Base-by-base conservation (phyloP, 2,888 invertebrate species). In the Drosophila testacea region DNA sequence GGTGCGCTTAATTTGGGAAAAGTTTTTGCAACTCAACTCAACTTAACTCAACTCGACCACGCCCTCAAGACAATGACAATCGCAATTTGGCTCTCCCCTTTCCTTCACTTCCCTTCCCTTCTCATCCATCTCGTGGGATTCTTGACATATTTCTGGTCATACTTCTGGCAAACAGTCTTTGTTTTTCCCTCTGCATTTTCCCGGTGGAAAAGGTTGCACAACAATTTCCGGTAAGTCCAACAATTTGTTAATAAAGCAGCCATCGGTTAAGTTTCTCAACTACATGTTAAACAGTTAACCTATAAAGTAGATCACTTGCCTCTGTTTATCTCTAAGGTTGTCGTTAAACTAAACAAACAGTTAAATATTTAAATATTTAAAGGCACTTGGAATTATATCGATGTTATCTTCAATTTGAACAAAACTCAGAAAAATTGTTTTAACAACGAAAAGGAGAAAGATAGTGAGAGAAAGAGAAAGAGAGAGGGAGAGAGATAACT, bases 1-100 rank as follows among this genome's bases (percentile, higher is more conserved):
- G 39, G 56, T 50, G 36, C 36, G 57, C 59, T 36, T 69, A 36
- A 68, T 67, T 27, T 22, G 41, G 11, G 4, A 48, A 68, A 67
- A 69, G 54, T 48, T 69, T 13, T 27, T 41, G 30, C 39, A 50
- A 47, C 51, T 51, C 52, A 50, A 51, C 27, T 47, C 38, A 38
- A 38, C 38, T 39, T n/a, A 38, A 38, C n/a, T 38, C 46, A 44
- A 34, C 51, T 50, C 27, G 42, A 28, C 55, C 55, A 55, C 48
- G 47, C 55, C 55, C 55, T 32, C 32, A 65, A 39, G 38, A 16
- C 51, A 28, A 48, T 30, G 52, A 44, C 38, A 65, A 51, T 61
- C 62, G 36, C 34, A 52, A 66, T 62, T 54, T 52, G 9, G 22
- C 32, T 13, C 22, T 5, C 30, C 30, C 32, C 28, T 34, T 28